Evolutionary conservation across 2,888 invertebrate genomes (phyloP), one percentile per base, ranked within the genome.

Genomic region (Drosophila kanekoi): DNA sequence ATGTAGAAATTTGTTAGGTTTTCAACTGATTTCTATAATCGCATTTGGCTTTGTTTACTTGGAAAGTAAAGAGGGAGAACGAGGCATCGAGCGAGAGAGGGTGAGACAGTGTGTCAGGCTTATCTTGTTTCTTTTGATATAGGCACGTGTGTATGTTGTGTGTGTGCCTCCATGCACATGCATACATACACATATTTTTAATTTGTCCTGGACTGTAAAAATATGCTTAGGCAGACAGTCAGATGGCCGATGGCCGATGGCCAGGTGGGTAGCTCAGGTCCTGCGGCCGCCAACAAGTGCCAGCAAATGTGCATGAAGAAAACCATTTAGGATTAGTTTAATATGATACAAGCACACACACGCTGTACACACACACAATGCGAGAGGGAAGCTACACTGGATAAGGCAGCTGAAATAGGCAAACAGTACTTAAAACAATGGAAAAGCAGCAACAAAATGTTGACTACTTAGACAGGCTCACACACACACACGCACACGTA

Each of bases 301-400:
- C 43, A 66, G 87, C 89, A 90, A 90, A 91, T 90, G 89, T 90
- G 83, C 89, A 90, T 89, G 80, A 91, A 89, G 89, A 88, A n/a
- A 91, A 87, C 89, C 91, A 90, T 90, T 90, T 91, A 89, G 91
- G 91, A 91, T 90, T 91, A 91, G 89, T 90, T 90, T 90, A 89
- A 90, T 90, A 90, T 90, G 87, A 90, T 89, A 87, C 87, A 83
- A 65, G 75, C 52, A 54, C 45, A 63, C 28, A 37, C 32, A 32
- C 35, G 40, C 6, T 28, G 28, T 28, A n/a, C n/a, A n/a, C 11
- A 18, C 28, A 20, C 32, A 32, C 18, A 33, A 28, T 28, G 8
- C 28, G 20, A 33, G 28, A 43, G 33, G 53, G 8, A 28, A 8
- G 28, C 28, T 9, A 54, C 32, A 40, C 54, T 63, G 85, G 81